Evolutionary conservation across 2,113 vertebrate species (phyloP).

Genomic region (Toxostoma redivivum): DNA sequence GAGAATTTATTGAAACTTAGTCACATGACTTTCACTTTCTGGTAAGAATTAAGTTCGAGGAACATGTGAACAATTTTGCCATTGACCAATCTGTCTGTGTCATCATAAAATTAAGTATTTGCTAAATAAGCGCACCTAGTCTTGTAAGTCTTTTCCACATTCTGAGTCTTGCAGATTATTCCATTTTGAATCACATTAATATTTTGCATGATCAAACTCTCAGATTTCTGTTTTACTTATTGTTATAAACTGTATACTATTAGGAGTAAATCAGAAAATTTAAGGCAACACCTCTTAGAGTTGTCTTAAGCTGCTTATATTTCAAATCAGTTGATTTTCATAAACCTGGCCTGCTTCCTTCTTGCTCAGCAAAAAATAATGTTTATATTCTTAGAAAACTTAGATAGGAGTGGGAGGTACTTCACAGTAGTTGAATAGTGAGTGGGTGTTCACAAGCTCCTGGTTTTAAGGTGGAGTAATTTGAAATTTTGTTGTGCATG

Average conservation of each 20-base stretch:
- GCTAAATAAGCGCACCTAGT: neutral
- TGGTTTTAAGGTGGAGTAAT: neutral
- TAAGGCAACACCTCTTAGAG: neutral
- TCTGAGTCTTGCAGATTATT: neutral
- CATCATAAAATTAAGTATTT: neutral
- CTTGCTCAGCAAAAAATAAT: neutral
- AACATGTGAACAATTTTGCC: neutral
- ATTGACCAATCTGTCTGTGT: neutral
- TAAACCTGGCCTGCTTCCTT: neutral
- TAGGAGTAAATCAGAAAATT: neutral
- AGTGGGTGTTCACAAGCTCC: neutral
- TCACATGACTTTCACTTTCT: neutral
- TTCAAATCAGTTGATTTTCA: neutral
- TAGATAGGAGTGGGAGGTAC: neutral
- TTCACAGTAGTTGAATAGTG: neutral
- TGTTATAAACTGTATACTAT: neutral
- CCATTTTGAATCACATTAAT: neutral
- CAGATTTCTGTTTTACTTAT: neutral
- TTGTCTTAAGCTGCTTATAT: neutral
- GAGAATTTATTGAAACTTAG: neutral
- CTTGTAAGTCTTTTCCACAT: neutral
- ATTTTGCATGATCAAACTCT: neutral
- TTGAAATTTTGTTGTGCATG: neutral
- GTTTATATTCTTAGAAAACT: neutral
- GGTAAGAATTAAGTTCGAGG: neutral